Conservation (phyloP, 2,888 invertebrate genomes). For the Harpalus rufipes region DNA sequence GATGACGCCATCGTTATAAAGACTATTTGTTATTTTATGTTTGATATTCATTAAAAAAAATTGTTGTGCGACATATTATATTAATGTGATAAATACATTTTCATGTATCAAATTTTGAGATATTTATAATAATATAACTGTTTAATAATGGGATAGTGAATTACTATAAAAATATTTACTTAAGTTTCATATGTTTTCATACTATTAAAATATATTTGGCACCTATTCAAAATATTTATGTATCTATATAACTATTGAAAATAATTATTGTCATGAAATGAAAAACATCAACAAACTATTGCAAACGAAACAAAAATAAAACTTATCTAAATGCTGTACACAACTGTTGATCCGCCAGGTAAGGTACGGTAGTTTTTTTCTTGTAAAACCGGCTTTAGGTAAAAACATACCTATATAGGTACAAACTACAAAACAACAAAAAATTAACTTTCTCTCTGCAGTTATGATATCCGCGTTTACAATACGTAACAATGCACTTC, state of each 20-base stretch:
- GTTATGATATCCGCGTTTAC: constrained; percentile 44
- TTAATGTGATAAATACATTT: no score
- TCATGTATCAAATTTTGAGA: no score
- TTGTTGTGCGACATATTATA: no score
- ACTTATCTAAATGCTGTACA: constrained; percentile 43
- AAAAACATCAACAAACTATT: background rate
- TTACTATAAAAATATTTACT: background rate
- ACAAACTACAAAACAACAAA: constrained; percentile 53
- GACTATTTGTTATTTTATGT: no score
- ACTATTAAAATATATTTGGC: constrained; percentile 24
- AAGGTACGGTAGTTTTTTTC: constrained; percentile 59
- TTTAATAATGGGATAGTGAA: background rate
- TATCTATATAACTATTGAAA: constrained; percentile 3
- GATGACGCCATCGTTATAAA: background rate
- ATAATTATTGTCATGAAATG: background rate
- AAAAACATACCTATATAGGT: constrained; percentile 58
- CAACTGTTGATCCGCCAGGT: constrained; percentile 61
- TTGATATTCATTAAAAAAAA: no score
- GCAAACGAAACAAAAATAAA: constrained; percentile 22
- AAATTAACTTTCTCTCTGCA: constrained; percentile 63
- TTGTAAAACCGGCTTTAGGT: constrained; percentile 65
- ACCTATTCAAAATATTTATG: constrained; percentile 4
- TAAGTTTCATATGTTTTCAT: background rate
- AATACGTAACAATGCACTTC: constrained; percentile 64
- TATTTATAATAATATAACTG: no score